Evolutionary conservation across 2,888 invertebrate species (phyloP).

Genomic region (Sarcophaga caerulescens): DNA sequence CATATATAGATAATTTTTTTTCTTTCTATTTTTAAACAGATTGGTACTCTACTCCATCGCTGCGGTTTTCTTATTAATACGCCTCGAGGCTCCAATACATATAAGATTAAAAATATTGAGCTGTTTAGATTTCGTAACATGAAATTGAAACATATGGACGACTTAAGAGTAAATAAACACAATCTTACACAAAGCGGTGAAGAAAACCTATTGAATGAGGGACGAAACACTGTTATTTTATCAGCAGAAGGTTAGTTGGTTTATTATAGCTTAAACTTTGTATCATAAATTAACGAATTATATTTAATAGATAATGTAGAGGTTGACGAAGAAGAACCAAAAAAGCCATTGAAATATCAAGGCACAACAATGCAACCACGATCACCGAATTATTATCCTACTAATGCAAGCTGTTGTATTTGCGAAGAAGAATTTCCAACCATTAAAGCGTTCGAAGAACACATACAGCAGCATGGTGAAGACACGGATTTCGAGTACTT

Average conservation of each 20-base stretch:
- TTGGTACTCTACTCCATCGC: constrained; percentile 73
- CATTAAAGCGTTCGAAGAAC: constrained; percentile 75
- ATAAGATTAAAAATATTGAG: constrained; percentile 69
- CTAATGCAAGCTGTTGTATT: constrained; percentile 76
- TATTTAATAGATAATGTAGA: constrained; percentile 65
- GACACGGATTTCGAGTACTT: constrained; percentile 77
- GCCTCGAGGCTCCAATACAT: constrained; percentile 69
- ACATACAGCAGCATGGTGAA: constrained; percentile 77
- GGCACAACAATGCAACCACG: constrained; percentile 69
- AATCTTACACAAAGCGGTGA: not conserved
- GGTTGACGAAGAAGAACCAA: constrained; percentile 69
- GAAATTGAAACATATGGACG: constrained; percentile 72
- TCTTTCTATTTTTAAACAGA: constrained; percentile 65
- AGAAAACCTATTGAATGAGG: not conserved
- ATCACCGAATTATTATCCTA: constrained; percentile 70
- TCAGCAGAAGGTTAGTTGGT: constrained; percentile 30
- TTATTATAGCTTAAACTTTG: not conserved
- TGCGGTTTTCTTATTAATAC: constrained; percentile 74
- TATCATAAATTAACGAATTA: not conserved
- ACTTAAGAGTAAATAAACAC: constrained; percentile 67
- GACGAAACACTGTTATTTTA: not conserved
- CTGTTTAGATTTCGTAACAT: constrained; percentile 74
- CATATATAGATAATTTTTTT: too few relatives aligned
- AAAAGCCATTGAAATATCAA: constrained; percentile 72
- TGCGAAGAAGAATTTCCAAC: constrained; percentile 76